These are phyloP conservation scores for Montipora capricornis DNA, from an alignment of 64 coral and sea anemone genomes.

Conservation along the genomic window DNA sequence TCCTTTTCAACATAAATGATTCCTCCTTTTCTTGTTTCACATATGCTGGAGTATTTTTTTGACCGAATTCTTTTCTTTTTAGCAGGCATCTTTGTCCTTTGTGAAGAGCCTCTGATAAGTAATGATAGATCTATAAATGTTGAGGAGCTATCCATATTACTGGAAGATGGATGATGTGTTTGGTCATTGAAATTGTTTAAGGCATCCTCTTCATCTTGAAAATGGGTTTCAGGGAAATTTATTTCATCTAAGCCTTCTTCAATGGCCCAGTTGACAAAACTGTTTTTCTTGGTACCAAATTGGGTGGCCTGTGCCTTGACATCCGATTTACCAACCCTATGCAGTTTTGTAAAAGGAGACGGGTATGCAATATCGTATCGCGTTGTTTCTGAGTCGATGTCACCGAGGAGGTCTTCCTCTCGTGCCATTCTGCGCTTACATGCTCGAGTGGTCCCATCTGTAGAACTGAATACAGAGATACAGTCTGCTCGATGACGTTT, in stretches of 20 bases:
- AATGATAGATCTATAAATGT: neutral
- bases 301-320: neutral
- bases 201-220: neutral
- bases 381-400: neutral
- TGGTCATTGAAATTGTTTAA: neutral
- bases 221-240: neutral
- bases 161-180: neutral
- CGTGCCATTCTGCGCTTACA: conserved; percentile 35
- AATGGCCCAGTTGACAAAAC: neutral
- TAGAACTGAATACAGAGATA: conserved; percentile 44
- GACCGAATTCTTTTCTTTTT: neutral
- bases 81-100: neutral
- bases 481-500: conserved; percentile 9
- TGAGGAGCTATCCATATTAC: neutral
- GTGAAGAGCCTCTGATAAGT: neutral
- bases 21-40: neutral
- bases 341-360: neutral
- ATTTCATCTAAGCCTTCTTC: neutral
- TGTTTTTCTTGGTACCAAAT: neutral
- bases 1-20: neutral
- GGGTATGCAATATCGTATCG: conserved; percentile 11
- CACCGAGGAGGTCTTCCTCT: conserved; percentile 15
- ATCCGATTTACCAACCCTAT: neutral
- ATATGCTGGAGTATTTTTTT: neutral
- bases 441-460: neutral